Base-by-base conservation (phyloP, 2,888 invertebrate species). In the Hoplodrina ambigua region DNA sequence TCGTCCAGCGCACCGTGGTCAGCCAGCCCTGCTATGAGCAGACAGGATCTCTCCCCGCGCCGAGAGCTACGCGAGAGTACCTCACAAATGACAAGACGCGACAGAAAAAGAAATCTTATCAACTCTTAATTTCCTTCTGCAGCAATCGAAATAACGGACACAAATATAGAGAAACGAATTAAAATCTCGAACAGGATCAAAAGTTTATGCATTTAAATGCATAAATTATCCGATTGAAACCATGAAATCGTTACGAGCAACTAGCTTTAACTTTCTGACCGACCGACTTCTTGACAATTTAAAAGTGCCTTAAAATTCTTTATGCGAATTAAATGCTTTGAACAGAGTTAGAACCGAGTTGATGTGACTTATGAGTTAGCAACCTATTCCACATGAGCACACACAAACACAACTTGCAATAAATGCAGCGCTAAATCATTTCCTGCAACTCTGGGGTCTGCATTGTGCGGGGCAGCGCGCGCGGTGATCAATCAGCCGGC, bases 391-490 rank as follows among this genome's bases (percentile, higher is more conserved):
- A 67, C 68, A 72, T 72, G 61, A 65, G 46, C 59, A 54, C 62
- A 55, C 63, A 41, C 59, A 59, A 30, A 66, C 59, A 73, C 61
- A 68, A 63, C 66, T 66, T 56, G 55, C 74, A 70, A 82, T 80
- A 75, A 82, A 74, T 69, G 60, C 62, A 72, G 76, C 71, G 83
- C 81, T 80, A 85, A 85, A 87, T 87, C 83, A 87, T 84, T 81
- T 80, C 81, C 76, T 75, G 46, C 30, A 54, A 59, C 41, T 25
- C 25, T 58, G 37, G 41, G 54, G 63, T 46, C 55, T 52, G 58
- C 41, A 66, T 56, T 57, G 81, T 62, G 69, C 33, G 44, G 70
- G 37, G 65, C 30, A 30, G 19, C 33, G 72, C 59, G 55, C 68
- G 49, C 66, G 44, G 75, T 64, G 76, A 86, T 86, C 84, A 78